Conservation (phyloP, 2,888 invertebrate genomes). For the Pachliopta kotzebuea region DNA sequence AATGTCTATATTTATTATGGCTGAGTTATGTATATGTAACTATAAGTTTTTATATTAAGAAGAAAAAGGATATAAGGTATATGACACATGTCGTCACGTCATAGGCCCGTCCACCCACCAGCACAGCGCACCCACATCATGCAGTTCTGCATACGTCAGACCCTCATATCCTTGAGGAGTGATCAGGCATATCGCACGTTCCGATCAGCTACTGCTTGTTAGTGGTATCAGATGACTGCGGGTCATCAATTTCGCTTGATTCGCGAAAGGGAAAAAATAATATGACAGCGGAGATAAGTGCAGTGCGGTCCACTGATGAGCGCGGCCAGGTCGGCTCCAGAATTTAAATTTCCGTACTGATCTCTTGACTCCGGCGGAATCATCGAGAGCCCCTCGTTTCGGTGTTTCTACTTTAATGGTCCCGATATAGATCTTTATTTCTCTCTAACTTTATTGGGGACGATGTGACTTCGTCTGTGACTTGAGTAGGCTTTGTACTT, state of each 20-base stretch:
- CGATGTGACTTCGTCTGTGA: slow-evolving; percentile 16
- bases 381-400: slow-evolving; percentile 12
- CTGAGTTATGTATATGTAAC: too few relatives aligned
- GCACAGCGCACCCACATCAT: slow-evolving; percentile 36
- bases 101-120: too few relatives aligned
- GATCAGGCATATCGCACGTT: slow-evolving; percentile 54
- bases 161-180: slow-evolving; percentile 34
- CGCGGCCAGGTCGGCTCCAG: slow-evolving; percentile 33
- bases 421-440: slow-evolving; percentile 26
- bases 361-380: slow-evolving; percentile 26
- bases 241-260: slow-evolving; percentile 66
- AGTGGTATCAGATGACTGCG: slow-evolving; percentile 59
- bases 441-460: slow-evolving; percentile 27
- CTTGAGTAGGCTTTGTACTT: too few relatives aligned
- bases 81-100: too few relatives aligned
- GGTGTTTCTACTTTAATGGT: slow-evolving; percentile 17
- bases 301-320: slow-evolving; percentile 33
- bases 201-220: slow-evolving; percentile 69
- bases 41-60: too few relatives aligned
- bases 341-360: slow-evolving; percentile 35
- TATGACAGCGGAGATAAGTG: slow-evolving; percentile 38
- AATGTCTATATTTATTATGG: too few relatives aligned
- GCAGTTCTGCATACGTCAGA: slow-evolving; percentile 32
- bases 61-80: too few relatives aligned
- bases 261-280: slow-evolving; percentile 51